Base-by-base conservation (phyloP, 2,888 invertebrate genomes). In the Craniophora ligustri region DNA sequence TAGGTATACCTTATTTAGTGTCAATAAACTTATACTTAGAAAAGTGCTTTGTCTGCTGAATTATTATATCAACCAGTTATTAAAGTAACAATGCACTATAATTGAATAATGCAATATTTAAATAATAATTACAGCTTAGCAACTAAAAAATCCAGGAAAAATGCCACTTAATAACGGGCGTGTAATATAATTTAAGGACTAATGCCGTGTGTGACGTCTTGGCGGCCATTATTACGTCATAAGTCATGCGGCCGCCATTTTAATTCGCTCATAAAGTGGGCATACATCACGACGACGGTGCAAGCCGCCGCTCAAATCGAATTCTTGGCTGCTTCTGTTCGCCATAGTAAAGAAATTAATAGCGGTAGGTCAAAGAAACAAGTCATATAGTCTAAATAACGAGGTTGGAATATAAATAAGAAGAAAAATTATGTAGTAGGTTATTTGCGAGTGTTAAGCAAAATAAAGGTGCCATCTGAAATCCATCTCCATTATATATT, bases 261-360 rank as follows among this genome's bases (percentile, higher is more conserved):
- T 85, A 86, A 86, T 86, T 86, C 76, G 78, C 76, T 78, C 79
- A 80, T 81, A 85, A 83, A 82, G 82, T 73, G 81, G 69, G 76
- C 80, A 82, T 87, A 77, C 76, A 84, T 86, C 86, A 86, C 65
- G 47, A 53, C 46, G 72, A 57, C 66, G 65, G 64, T 73, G 76
- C 71, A 65, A 55, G 72, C 73, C 75, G 75, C 61, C 58, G 71
- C 60, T 73, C 65, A 67, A 81, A 83, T 81, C 79, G 79, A 84
- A 85, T 85, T 82, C 82, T 81, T 83, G 75, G 72, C 77, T 51
- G 49, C 45, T 58, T 45, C 49, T 39, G 34, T 31, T 48, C 23
- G 16, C 8, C 51, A 41, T 44, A 64, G 62, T 0, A 4, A 31
- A 28, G 0, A 26, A 36, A 46, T 34, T 30, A 31, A 6, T 7